A percentile compares a stretch with the other conserved stretches of the same genome.
phyloP scores from a whole-genome alignment of 2,113 vertebrate species.

The Syngnathus scovelli region DNA sequence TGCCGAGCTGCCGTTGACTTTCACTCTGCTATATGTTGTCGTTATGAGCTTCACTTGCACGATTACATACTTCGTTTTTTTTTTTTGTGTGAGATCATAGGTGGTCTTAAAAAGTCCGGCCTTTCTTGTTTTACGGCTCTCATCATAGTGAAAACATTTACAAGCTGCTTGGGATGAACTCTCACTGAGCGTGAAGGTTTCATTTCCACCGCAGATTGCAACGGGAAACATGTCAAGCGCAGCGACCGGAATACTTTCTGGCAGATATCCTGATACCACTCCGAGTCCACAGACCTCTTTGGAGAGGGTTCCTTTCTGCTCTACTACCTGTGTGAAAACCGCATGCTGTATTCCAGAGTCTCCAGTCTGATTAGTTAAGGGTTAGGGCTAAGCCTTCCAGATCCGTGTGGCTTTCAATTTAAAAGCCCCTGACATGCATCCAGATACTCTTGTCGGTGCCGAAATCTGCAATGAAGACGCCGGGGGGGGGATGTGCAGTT shows the following conservation, averaged over 20 bases:
- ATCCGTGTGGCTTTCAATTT: constrained; percentile 63
- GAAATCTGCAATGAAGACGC: constrained; percentile 41
- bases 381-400: constrained; percentile 34
- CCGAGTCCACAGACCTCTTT: constrained; percentile 23
- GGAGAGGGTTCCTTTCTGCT: constrained; percentile 15
- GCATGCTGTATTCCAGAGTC: constrained; percentile 26
- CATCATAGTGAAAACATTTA: constrained; percentile 35
- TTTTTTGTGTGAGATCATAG: constrained; percentile 21
- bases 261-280: constrained; percentile 40
- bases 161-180: constrained; percentile 35
- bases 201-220: constrained; percentile 22
- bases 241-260: constrained; percentile 44
- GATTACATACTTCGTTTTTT: constrained; percentile 15
- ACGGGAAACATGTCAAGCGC: constrained; percentile 28
- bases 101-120: constrained; percentile 38
- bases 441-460: constrained; percentile 55
- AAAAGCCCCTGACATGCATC: constrained; percentile 51
- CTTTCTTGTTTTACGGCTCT: constrained; percentile 38
- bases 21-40: not conserved
- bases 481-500: constrained; percentile 26
- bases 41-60: not conserved
- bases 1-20: not conserved
- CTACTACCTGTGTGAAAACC: constrained; percentile 52
- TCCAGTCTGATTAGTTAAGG: constrained; percentile 55
- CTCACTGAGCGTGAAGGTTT: constrained; percentile 23